Conservation (phyloP, 2,888 invertebrate species). For the Spisula solida region DNA sequence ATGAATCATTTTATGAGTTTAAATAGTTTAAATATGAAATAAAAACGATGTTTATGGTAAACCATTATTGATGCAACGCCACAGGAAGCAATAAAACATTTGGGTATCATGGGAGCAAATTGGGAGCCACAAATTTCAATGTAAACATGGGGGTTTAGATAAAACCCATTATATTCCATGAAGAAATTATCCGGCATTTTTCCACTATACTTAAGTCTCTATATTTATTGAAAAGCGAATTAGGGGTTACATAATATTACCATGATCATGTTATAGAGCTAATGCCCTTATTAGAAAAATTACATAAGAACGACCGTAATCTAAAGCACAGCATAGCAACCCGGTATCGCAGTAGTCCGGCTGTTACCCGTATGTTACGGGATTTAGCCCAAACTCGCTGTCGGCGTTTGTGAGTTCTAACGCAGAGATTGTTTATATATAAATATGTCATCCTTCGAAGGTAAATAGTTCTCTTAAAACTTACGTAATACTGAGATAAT, state of each 20-base stretch:
- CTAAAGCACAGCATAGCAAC: slow-evolving; percentile 46
- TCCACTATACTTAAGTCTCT: slow-evolving; percentile 26
- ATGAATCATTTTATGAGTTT: background rate
- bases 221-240: slow-evolving; percentile 60
- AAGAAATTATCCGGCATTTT: slow-evolving; percentile 23
- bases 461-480: slow-evolving; percentile 38
- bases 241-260: slow-evolving; percentile 54
- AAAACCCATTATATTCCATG: slow-evolving; percentile 47
- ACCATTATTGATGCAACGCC: background rate
- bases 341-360: slow-evolving; percentile 21
- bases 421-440: slow-evolving; percentile 56
- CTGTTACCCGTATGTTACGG: slow-evolving; percentile 30
- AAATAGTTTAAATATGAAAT: slow-evolving; percentile 10
- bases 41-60: slow-evolving; percentile 14
- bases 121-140: slow-evolving; percentile 12
- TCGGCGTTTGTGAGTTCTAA: slow-evolving; percentile 59
- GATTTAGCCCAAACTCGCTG: slow-evolving; percentile 43
- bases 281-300: slow-evolving; percentile 45
- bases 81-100: background rate
- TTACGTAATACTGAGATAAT: slow-evolving; percentile 53
- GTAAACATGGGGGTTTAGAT: slow-evolving; percentile 48
- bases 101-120: background rate
- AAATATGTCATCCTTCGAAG: slow-evolving; percentile 53
- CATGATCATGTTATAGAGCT: slow-evolving; percentile 44
- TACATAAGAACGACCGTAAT: slow-evolving; percentile 48